phyloP scores from a whole-genome alignment of 1,140 invertebrate genomes.

The Diploscapter pachys region DNA sequence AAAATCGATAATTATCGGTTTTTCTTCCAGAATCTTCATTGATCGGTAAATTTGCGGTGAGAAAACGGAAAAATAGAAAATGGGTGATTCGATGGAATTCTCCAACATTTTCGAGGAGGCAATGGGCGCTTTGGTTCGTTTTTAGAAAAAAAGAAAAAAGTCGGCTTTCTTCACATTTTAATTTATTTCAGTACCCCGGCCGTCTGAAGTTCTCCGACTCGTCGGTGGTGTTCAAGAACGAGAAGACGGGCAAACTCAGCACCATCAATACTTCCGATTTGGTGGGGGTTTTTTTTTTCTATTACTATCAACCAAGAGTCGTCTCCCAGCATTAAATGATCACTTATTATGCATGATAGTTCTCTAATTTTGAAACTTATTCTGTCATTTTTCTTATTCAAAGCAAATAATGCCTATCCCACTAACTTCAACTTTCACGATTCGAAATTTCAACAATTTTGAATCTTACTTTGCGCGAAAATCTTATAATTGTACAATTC shows the following conservation, averaged over 20 bases:
- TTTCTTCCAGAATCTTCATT: too few relatives aligned
- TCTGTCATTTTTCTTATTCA: neutral
- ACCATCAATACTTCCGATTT: neutral
- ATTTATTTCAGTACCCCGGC: constrained; percentile 64
- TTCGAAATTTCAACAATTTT: neutral
- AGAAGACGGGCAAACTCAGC: constrained; percentile 71
- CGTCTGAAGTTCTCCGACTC: constrained; percentile 86
- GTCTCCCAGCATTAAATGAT: neutral
- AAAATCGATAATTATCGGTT: too few relatives aligned
- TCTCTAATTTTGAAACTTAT: neutral
- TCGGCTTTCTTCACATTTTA: constrained; percentile 3
- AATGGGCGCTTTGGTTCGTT: constrained; percentile 43
- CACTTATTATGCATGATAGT: neutral
- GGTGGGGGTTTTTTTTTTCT: neutral
- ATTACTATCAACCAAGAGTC: neutral
- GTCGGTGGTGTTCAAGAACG: constrained; percentile 87
- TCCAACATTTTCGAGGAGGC: constrained; percentile 45
- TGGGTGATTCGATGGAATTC: constrained; percentile 33
- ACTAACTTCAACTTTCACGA: neutral
- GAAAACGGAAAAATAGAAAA: too few relatives aligned
- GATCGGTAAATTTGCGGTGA: too few relatives aligned
- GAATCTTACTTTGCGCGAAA: too few relatives aligned
- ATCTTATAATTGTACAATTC: neutral
- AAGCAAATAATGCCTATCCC: neutral
- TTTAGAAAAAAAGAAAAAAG: constrained; percentile 1